Conservation (phyloP, 2,888 invertebrate genomes). For the Lumbricus terrestris region DNA sequence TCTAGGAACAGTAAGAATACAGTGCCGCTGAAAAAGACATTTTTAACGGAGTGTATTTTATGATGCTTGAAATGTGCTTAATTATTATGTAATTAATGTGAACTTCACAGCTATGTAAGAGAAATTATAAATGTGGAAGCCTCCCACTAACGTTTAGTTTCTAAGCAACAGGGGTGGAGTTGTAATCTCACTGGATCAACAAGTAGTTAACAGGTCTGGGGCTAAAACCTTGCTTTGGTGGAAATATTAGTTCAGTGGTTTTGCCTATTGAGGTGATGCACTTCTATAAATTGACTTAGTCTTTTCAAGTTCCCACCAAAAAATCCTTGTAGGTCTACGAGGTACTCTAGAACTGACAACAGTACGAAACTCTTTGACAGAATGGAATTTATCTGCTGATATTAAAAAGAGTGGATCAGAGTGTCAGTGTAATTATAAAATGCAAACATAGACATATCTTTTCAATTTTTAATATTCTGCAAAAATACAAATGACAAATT, state of each 20-base stretch:
- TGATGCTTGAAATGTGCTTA: neutral
- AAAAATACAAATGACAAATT: neutral
- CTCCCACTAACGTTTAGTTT: neutral
- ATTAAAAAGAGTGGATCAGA: neutral
- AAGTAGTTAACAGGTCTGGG: neutral
- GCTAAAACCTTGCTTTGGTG: neutral
- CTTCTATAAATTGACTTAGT: neutral
- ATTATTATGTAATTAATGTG: neutral
- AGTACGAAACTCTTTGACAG: neutral
- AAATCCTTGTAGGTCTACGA: neutral
- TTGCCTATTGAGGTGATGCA: neutral
- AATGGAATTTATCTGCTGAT: neutral
- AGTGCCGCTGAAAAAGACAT: too few species aligned
- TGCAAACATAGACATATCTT: neutral
- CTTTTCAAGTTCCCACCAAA: neutral
- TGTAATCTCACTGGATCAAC: neutral
- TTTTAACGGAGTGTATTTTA: too few species aligned
- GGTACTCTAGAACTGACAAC: neutral
- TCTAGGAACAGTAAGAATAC: neutral
- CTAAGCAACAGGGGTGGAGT: neutral
- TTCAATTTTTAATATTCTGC: neutral
- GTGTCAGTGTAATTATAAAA: neutral
- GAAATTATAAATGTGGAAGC: neutral
- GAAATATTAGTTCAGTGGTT: neutral
- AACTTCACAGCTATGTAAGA: neutral